Evolutionary conservation across 1,140 invertebrate genomes (phyloP), one percentile per base, ranked within the genome.

Genomic region (Lordiphosa stackelbergi): DNA sequence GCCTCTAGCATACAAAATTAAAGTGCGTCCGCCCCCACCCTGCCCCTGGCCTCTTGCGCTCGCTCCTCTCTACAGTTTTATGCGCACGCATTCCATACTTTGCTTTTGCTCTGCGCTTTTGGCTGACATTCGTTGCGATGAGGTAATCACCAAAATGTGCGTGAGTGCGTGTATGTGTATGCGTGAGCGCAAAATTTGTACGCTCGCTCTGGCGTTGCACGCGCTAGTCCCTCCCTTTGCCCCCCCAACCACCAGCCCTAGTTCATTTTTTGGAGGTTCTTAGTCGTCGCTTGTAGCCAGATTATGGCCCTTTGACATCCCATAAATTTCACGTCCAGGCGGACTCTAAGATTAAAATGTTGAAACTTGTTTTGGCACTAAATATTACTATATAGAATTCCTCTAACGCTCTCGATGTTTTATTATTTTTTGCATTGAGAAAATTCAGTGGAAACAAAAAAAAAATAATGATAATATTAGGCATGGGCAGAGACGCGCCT

Each of bases 251-350:
- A 22, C 56, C 19, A 19, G 19, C 31, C 19, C 12, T 24, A 73
- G 31, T 35, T 55, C 43, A 38, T 5, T 42, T 13, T 53, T 40
- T 40, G 34, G 13, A 58, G 66, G 52, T 69, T 68, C 69, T 69
- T 45, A 38, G 22, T 43, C 56, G 62, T 19, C 51, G 42, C 40
- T 45, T 41, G 49, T 51, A 35, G 40, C 61, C 48, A 83, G 77
- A 73, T 83, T 83, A 73, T 77, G 73, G 78, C 77, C 77, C 77
- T 83, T 83, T 83, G 77, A 83, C 77, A 83, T 83, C 77, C 69
- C 78, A 83, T 83, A 83, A 83, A 83, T 83, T 83, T 77, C 51
- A 72, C 69, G 77, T 77, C 69, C 77, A 77, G 59, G 60, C 65
- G 48, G 75, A 70, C 61, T 66, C 31, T 58, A 61, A 83, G 75